These are phyloP conservation scores for Diabrotica virgifera DNA, from an alignment of 1,140 invertebrate species.

Conservation along the genomic window DNA sequence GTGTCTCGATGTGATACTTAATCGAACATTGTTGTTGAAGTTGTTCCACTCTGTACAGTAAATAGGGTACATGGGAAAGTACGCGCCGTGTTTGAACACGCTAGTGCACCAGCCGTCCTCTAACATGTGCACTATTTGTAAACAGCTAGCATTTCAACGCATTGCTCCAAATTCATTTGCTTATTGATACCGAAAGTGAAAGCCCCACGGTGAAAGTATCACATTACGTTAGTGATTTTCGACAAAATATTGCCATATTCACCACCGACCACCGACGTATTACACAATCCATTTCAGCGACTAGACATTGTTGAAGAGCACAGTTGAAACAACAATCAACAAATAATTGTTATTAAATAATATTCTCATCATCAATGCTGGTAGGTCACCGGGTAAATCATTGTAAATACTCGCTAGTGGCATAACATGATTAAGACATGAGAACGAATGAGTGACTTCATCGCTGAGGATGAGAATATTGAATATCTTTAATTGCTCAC, in stretches of 20 bases:
- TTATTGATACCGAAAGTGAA: conserved; percentile 1
- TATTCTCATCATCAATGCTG: background rate
- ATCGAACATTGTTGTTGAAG: no score
- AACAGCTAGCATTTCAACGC: background rate
- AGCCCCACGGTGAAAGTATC: background rate
- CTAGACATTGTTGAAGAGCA: background rate
- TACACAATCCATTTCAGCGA: background rate
- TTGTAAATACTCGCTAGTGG: background rate
- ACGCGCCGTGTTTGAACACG: background rate
- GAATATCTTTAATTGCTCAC: no score
- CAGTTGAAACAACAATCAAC: background rate
- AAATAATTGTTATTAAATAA: background rate
- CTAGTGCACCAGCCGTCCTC: background rate
- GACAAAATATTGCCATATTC: conserved; percentile 1
- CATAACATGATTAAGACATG: background rate
- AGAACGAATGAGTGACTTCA: background rate
- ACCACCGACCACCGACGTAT: background rate
- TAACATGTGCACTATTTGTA: background rate
- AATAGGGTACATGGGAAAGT: background rate
- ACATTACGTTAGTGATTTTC: conserved; percentile 3
- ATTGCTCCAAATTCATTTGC: conserved; percentile 2
- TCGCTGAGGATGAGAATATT: background rate
- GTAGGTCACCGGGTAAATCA: background rate
- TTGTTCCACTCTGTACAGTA: no score
- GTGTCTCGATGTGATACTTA: no score